phyloP scores from a whole-genome alignment of 2,888 invertebrate species.

The Conomelus anceps region DNA sequence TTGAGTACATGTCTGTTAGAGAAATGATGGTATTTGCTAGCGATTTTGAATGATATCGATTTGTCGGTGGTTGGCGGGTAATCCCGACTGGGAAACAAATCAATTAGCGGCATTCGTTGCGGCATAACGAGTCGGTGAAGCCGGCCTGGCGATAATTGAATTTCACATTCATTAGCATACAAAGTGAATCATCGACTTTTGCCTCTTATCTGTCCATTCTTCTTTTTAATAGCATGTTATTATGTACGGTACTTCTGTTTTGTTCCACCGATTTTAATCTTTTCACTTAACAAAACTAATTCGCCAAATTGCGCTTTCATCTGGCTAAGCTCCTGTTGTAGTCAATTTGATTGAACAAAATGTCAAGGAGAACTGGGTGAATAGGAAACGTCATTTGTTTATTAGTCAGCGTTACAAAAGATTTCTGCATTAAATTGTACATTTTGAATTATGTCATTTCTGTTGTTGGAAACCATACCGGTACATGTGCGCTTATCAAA shows the following conservation, averaged over 20 bases:
- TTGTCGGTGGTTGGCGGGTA: not conserved
- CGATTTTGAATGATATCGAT: not conserved
- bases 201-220: not conserved
- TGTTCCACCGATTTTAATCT: not conserved
- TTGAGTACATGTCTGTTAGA: not conserved
- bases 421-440: too few species aligned
- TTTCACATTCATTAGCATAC: not conserved
- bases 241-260: too few species aligned
- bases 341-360: too few species aligned
- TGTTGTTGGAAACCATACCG: too few species aligned
- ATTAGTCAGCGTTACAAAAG: too few species aligned
- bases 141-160: not conserved
- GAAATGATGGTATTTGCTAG: not conserved
- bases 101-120: not conserved
- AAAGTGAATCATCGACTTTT: not conserved
- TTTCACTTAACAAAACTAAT: not conserved
- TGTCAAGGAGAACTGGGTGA: too few species aligned
- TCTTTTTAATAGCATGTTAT: not conserved
- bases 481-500: too few species aligned
- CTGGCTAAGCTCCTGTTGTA: not conserved
- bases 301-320: not conserved
- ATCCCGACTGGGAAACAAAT: not conserved
- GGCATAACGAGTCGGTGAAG: too few species aligned
- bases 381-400: too few species aligned
- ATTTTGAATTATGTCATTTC: too few species aligned